Percentiles rank a stretch among this genome's conserved stretches.
Evolutionary conservation across 2,113 vertebrate species (phyloP).

Genomic region (Pyxicephalus adspersus): DNA sequence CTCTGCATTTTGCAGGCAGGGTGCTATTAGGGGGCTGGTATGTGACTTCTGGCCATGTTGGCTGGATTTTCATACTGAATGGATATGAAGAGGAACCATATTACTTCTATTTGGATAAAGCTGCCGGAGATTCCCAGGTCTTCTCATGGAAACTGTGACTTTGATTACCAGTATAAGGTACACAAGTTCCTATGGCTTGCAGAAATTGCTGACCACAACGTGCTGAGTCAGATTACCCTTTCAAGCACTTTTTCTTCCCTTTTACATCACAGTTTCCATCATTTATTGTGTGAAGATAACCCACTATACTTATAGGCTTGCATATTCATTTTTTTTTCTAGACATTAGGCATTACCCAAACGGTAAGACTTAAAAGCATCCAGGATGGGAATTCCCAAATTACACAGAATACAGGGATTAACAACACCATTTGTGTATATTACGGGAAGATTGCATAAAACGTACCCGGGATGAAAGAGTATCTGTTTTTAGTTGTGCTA

Average conservation of each 20-base stretch:
- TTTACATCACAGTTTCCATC: constrained; percentile 6
- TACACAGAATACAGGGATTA: background rate
- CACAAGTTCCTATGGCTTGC: background rate
- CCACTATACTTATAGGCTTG: background rate
- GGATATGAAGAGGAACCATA: no score
- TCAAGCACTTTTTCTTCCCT: constrained; percentile 4
- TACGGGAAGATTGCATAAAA: background rate
- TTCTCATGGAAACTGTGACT: no score
- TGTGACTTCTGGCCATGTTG: no score
- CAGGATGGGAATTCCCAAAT: background rate
- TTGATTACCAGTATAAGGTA: background rate
- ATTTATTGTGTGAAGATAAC: background rate
- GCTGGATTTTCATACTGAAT: no score
- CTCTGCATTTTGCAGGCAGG: no score
- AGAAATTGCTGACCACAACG: background rate
- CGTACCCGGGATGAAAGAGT: background rate
- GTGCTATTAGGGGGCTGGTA: no score
- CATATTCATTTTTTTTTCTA: background rate
- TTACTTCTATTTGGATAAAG: no score
- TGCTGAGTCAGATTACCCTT: constrained; percentile 16
- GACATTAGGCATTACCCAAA: background rate
- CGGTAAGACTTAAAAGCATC: background rate
- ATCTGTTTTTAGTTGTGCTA: background rate
- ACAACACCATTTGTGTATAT: background rate
- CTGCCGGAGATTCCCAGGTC: no score